These are phyloP conservation scores for Malurus alboscapulatus DNA, from an alignment of 2,113 vertebrate genomes.

Conservation along the genomic window DNA sequence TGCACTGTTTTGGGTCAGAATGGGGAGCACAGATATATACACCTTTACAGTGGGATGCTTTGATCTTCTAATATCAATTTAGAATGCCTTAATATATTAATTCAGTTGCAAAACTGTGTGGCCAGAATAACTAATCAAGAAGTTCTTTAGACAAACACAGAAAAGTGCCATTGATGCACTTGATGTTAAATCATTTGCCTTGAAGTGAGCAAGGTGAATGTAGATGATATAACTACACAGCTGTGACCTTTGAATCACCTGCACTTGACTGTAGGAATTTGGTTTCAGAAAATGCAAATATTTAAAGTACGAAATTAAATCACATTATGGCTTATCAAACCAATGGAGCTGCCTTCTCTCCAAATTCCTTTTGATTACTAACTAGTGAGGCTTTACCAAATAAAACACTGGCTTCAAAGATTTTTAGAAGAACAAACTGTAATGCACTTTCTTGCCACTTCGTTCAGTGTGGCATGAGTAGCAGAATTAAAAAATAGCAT, in stretches of 20 bases:
- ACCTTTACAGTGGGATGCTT: not conserved
- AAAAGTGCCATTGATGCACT: not conserved
- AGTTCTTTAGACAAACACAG: not conserved
- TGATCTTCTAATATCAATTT: not conserved
- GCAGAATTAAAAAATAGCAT: not conserved
- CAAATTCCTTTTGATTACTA: constrained; percentile 4
- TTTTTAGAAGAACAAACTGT: not conserved
- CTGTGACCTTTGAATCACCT: constrained; percentile 22
- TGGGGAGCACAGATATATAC: not conserved
- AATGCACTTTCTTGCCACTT: not conserved
- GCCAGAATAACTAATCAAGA: not conserved
- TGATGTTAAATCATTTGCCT: not conserved
- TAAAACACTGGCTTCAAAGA: not conserved
- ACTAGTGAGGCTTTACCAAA: not conserved
- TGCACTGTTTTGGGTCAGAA: not conserved
- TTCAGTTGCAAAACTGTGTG: not conserved
- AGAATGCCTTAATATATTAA: not conserved
- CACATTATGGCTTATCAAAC: not conserved
- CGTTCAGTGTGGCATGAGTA: not conserved
- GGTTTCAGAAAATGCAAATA: constrained; percentile 42
- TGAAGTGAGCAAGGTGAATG: not conserved
- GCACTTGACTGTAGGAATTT: constrained; percentile 16
- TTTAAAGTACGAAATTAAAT: constrained; percentile 18
- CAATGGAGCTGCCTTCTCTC: not conserved
- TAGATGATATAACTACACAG: not conserved